Percentiles rank a stretch among this genome's conserved stretches.
These are phyloP conservation scores for Sinotaia quadrata DNA, from an alignment of 2,888 invertebrate species.

Conservation along the genomic window DNA sequence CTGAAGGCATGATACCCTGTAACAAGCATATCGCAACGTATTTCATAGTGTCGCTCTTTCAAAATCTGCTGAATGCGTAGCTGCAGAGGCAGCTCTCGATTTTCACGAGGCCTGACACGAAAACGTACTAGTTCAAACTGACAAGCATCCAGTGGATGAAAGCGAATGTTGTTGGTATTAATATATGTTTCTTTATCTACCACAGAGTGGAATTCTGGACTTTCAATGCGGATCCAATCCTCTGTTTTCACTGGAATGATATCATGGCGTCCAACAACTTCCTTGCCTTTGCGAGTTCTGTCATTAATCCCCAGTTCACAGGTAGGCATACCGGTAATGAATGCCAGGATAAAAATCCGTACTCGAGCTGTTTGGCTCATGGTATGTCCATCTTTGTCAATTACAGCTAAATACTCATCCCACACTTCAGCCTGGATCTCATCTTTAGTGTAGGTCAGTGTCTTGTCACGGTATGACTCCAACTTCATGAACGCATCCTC, in stretches of 20 bases:
- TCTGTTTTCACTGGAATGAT: constrained; percentile 94
- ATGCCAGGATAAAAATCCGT: constrained; percentile 94
- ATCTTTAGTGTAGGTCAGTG: constrained; percentile 70
- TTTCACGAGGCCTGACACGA: constrained; percentile 82
- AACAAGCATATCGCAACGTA: constrained; percentile 94
- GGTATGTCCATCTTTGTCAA: constrained; percentile 68
- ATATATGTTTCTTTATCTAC: constrained; percentile 93
- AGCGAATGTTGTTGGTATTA: constrained; percentile 72
- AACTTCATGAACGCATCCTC: constrained; percentile 85
- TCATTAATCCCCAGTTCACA: constrained; percentile 98
- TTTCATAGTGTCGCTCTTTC: constrained; percentile 82
- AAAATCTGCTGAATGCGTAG: constrained; percentile 85
- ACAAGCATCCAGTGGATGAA: constrained; percentile 94
- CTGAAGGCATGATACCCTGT: constrained; percentile 97
- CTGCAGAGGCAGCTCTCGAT: constrained; percentile 94
- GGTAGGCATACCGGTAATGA: constrained; percentile 92
- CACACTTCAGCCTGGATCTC: constrained; percentile 70
- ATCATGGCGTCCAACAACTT: constrained; percentile 98
- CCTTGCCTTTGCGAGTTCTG: constrained; percentile 96
- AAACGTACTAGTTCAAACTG: constrained; percentile 97
- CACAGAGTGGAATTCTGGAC: constrained; percentile 93
- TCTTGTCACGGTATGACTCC: constrained; percentile 65
- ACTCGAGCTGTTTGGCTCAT: constrained; percentile 90
- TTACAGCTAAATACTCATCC: constrained; percentile 70
- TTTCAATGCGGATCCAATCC: constrained; percentile 98